These are phyloP conservation scores for Bombus soroeensis DNA, from an alignment of 1,140 invertebrate genomes.

Conservation along the genomic window DNA sequence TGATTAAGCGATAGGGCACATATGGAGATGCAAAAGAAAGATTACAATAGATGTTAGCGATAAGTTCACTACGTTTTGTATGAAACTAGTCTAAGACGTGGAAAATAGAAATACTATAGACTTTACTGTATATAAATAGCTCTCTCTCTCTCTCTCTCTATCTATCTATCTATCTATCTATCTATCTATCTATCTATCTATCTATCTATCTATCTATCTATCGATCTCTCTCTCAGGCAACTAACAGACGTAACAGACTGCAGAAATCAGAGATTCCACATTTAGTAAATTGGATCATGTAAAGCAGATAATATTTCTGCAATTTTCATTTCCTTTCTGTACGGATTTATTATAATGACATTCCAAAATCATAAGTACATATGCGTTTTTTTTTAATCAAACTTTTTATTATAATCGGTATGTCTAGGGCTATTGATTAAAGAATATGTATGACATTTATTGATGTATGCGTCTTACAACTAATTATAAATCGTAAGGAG, in stretches of 20 bases:
- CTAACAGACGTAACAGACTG: constrained; percentile 36
- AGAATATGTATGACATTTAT: constrained; percentile 11
- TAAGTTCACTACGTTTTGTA: constrained; percentile 69
- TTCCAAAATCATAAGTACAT: constrained; percentile 51
- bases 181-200: no score
- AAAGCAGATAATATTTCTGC: neutral
- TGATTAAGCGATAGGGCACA: neutral
- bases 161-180: no score
- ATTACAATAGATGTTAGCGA: constrained; percentile 59
- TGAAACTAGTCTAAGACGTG: constrained; percentile 74
- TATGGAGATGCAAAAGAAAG: constrained; percentile 3
- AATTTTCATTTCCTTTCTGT: constrained; percentile 45
- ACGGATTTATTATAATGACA: constrained; percentile 50
- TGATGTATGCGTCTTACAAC: constrained; percentile 20
- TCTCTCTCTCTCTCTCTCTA: neutral
- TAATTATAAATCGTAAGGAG: constrained; percentile 12
- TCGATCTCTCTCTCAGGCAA: constrained; percentile 26
- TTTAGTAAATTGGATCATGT: neutral
- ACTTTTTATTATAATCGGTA: constrained; percentile 34
- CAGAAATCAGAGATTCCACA: constrained; percentile 39
- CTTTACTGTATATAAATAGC: constrained; percentile 53
- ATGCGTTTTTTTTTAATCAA: constrained; percentile 42
- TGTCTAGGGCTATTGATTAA: neutral
- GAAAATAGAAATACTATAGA: constrained; percentile 52
- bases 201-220: no score